These are phyloP conservation scores for Pipra filicauda DNA, from an alignment of 2,113 vertebrate genomes.

Conservation along the genomic window DNA sequence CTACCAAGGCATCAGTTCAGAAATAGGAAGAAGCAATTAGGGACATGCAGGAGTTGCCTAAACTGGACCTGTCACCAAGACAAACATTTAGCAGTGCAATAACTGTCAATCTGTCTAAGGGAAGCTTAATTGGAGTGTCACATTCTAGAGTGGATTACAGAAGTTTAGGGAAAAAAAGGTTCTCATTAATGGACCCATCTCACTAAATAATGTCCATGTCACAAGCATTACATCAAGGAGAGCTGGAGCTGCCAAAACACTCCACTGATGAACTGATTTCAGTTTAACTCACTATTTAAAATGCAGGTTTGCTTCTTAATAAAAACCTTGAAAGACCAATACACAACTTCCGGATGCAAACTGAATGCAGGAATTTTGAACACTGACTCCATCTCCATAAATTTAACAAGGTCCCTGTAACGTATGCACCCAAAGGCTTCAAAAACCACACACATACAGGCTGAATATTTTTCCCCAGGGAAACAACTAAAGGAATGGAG, in stretches of 20 bases:
- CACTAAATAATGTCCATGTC: conserved; percentile 1
- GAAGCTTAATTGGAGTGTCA: conserved; percentile 9
- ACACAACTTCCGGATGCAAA: neutral
- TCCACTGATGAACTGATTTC: neutral
- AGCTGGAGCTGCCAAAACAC: neutral
- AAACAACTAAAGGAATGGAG: neutral
- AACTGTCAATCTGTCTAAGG: neutral
- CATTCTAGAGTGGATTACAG: neutral
- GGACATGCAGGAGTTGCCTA: neutral
- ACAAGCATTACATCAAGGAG: neutral
- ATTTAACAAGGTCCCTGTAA: neutral
- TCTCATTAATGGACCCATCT: neutral
- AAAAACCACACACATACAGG: neutral
- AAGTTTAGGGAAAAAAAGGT: neutral
- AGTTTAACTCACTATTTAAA: conserved; percentile 32
- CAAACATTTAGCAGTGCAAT: neutral
- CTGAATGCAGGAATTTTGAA: neutral
- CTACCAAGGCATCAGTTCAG: neutral
- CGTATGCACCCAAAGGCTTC: neutral
- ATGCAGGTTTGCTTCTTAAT: neutral
- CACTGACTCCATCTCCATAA: neutral
- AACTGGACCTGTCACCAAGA: neutral
- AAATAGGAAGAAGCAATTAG: neutral
- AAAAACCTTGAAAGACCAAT: neutral
- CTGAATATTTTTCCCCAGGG: neutral